A percentile compares a stretch with the other conserved stretches of the same genome.
Evolutionary conservation across 2,888 invertebrate species (phyloP).

Genomic region (Noctua comes): DNA sequence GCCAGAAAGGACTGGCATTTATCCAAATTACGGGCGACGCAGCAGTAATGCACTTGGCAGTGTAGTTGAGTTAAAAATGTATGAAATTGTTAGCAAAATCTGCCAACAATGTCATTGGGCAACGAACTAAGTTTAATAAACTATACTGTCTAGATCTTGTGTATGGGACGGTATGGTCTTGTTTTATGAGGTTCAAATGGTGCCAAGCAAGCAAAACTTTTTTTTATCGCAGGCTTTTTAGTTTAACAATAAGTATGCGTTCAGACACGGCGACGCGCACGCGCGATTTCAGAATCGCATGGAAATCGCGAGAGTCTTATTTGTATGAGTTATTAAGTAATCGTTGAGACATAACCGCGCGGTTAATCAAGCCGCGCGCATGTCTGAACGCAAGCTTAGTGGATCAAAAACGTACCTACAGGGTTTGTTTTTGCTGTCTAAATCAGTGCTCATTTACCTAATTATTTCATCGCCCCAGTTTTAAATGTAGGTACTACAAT

Average conservation of each 20-base stretch:
- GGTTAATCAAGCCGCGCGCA: too few species aligned
- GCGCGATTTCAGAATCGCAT: too few species aligned
- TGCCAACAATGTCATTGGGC: slow-evolving; percentile 35
- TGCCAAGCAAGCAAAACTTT: slow-evolving; percentile 20
- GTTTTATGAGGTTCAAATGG: slow-evolving; percentile 15
- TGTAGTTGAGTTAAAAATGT: slow-evolving; percentile 46
- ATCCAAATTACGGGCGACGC: slow-evolving; percentile 54
- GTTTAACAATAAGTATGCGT: too few species aligned
- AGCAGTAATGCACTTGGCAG: slow-evolving; percentile 49
- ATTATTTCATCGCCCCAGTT: too few species aligned
- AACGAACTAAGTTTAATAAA: neutral
- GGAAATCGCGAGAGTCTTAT: too few species aligned
- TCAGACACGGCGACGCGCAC: too few species aligned
- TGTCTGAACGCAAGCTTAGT: too few species aligned
- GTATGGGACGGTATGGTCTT: neutral
- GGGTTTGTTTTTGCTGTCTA: too few species aligned
- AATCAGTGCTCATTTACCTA: neutral
- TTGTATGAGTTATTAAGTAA: too few species aligned
- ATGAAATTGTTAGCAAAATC: slow-evolving; percentile 23
- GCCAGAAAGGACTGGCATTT: slow-evolving; percentile 44
- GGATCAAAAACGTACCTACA: too few species aligned
- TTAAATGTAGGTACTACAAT: too few species aligned
- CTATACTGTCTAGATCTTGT: slow-evolving; percentile 15
- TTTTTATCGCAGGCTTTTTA: neutral
- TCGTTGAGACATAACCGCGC: too few species aligned